Evolutionary conservation across 2,797 vertebrate genomes (phyloP).

Genomic region (Tamandua tetradactyla): DNA sequence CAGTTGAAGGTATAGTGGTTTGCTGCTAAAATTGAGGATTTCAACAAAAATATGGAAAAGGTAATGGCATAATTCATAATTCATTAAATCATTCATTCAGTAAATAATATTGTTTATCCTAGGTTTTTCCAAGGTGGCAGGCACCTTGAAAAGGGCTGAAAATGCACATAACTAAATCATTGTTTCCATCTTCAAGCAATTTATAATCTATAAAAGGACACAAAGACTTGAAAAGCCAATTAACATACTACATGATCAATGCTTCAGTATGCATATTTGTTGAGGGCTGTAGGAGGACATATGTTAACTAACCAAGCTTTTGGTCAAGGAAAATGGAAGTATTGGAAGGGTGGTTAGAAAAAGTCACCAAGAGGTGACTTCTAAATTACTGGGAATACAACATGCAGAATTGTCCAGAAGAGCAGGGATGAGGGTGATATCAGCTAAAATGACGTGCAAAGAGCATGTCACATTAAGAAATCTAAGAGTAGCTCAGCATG

Average conservation of each 20-base stretch:
- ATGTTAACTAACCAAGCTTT: background rate
- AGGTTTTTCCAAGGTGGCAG: too few relatives aligned
- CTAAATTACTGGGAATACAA: background rate
- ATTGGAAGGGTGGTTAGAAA: background rate
- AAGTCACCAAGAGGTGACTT: background rate
- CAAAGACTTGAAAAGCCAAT: background rate
- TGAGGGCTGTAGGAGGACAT: background rate
- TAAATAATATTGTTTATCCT: background rate
- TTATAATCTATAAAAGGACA: background rate
- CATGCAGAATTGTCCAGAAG: background rate
- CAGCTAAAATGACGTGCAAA: background rate
- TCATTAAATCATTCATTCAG: background rate
- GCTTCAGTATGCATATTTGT: background rate
- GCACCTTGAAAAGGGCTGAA: background rate
- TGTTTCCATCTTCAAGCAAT: background rate
- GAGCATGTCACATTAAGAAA: background rate
- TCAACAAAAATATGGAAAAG: background rate
- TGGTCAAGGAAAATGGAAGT: background rate
- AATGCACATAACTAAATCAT: background rate
- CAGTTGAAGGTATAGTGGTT: background rate
- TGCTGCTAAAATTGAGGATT: background rate
- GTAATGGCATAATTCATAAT: background rate
- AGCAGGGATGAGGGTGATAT: background rate
- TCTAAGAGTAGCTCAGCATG: background rate
- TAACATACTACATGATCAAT: background rate